Evolutionary conservation across 2,797 vertebrate species (phyloP).

Genomic region (Antennarius maculatus): DNA sequence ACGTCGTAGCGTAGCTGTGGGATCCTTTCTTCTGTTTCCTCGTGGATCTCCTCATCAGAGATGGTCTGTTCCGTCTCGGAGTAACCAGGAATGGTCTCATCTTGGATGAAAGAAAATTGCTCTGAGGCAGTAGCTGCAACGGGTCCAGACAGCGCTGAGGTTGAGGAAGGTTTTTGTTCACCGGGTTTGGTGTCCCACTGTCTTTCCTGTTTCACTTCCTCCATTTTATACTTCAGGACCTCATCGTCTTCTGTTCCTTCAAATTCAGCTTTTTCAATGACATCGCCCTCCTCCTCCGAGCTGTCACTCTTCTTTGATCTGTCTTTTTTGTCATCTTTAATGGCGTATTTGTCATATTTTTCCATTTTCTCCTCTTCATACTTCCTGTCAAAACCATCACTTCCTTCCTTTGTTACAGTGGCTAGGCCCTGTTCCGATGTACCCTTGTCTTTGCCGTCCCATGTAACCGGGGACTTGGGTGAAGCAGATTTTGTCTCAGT

Average conservation of each 20-base stretch:
- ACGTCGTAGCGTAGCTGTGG: conserved; percentile 89
- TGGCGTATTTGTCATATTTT: conserved; percentile 68
- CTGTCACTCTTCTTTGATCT: conserved; percentile 83
- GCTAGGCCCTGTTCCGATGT: conserved; percentile 69
- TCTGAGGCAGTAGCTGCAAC: conserved; percentile 78
- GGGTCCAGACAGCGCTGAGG: conserved; percentile 23
- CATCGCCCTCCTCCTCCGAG: conserved; percentile 88
- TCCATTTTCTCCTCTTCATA: conserved; percentile 81
- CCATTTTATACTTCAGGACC: conserved; percentile 82
- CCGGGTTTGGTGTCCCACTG: conserved; percentile 66
- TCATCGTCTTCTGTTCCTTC: conserved; percentile 91
- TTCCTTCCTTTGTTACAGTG: conserved; percentile 58
- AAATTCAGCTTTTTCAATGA: conserved; percentile 93
- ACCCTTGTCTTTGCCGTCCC: conserved; percentile 48
- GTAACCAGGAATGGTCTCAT: conserved; percentile 97
- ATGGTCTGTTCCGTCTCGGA: conserved; percentile 98
- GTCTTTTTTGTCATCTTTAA: conserved; percentile 70
- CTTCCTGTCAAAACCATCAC: conserved; percentile 78
- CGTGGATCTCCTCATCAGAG: conserved; percentile 97
- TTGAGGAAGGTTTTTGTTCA: conserved; percentile 49
- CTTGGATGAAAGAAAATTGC: conserved; percentile 94
- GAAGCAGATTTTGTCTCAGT: conserved; percentile 64
- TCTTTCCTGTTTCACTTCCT: conserved; percentile 73
- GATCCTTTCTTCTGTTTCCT: conserved; percentile 92
- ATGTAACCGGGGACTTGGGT: conserved; percentile 55